Evolutionary conservation across 2,888 invertebrate species (phyloP).

Genomic region (Opisthograptis luteolata): DNA sequence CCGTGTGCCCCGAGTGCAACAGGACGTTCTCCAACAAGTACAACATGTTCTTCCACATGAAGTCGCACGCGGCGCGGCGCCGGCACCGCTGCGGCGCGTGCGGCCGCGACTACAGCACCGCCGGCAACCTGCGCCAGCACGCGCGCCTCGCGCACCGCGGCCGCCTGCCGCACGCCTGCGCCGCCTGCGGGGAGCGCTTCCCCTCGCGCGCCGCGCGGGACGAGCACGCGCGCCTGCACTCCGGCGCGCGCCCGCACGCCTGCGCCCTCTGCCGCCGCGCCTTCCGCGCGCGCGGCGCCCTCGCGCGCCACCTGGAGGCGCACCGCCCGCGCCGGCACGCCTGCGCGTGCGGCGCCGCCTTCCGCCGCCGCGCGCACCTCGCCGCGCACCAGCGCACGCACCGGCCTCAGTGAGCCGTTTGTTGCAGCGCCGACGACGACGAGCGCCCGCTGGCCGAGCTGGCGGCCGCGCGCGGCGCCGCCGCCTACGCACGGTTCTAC

Average conservation of each 20-base stretch:
- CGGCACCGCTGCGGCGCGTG: conserved; percentile 69
- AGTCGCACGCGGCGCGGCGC: conserved; percentile 55
- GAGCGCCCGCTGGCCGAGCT: conserved; percentile 17
- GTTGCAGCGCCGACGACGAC: conserved; percentile 22
- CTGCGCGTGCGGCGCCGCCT: neutral
- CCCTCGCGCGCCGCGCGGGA: conserved; percentile 67
- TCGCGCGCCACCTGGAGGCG: conserved; percentile 66
- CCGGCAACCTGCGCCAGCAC: conserved; percentile 73
- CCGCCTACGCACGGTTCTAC: conserved; percentile 48
- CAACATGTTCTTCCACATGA: conserved; percentile 74
- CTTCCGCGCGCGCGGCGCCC: conserved; percentile 67
- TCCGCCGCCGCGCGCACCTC: conserved; percentile 52
- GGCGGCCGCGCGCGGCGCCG: neutral
- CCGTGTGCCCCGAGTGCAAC: conserved; percentile 76
- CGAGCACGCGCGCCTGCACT: conserved; percentile 70
- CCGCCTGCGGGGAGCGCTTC: conserved; percentile 74
- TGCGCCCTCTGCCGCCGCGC: conserved; percentile 62
- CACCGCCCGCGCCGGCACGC: conserved; percentile 63
- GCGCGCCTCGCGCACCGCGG: conserved; percentile 67
- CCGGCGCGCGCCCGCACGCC: conserved; percentile 62
- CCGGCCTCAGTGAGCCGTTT: conserved; percentile 36
- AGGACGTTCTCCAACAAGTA: conserved; percentile 78
- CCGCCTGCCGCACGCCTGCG: conserved; percentile 69
- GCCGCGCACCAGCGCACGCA: conserved; percentile 65
- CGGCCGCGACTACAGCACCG: conserved; percentile 69